Percentiles rank a stretch among this genome's conserved stretches.
Conservation (phyloP, 1,140 invertebrate species). For the Cydia strobilella region DNA sequence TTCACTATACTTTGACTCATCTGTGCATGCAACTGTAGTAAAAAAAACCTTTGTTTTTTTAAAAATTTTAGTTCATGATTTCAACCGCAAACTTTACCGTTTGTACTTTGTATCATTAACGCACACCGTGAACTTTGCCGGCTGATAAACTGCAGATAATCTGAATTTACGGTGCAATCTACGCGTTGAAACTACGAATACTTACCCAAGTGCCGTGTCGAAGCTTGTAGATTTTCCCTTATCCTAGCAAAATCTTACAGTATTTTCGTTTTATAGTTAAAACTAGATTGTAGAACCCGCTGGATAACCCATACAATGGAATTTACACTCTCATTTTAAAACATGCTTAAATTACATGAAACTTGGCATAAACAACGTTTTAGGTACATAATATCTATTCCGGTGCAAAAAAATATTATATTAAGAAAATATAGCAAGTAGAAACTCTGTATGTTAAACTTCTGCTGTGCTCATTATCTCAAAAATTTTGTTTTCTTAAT, state of each 20-base stretch:
- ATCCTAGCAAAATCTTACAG: background rate
- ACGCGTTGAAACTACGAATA: background rate
- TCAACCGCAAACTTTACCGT: background rate
- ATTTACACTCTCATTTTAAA: no score
- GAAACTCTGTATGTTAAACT: no score
- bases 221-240: background rate
- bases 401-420: no score
- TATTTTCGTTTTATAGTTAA: slow-evolving; percentile 13
- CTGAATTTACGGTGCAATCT: slow-evolving; percentile 1
- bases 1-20: no score
- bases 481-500: no score
- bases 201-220: background rate
- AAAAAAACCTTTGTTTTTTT: background rate
- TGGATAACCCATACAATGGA: no score
- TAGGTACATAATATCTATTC: no score
- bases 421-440: no score
- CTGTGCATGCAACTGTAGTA: no score
- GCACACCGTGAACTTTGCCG: background rate
- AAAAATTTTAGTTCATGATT: background rate
- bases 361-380: no score
- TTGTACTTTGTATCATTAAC: background rate
- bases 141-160: slow-evolving; percentile 22
- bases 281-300: background rate
- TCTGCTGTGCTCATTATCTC: no score
- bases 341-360: no score